A percentile compares a stretch with the other conserved stretches of the same genome.
phyloP scores from a whole-genome alignment of 2,888 invertebrate genomes.

The Strigamia crassipes region DNA sequence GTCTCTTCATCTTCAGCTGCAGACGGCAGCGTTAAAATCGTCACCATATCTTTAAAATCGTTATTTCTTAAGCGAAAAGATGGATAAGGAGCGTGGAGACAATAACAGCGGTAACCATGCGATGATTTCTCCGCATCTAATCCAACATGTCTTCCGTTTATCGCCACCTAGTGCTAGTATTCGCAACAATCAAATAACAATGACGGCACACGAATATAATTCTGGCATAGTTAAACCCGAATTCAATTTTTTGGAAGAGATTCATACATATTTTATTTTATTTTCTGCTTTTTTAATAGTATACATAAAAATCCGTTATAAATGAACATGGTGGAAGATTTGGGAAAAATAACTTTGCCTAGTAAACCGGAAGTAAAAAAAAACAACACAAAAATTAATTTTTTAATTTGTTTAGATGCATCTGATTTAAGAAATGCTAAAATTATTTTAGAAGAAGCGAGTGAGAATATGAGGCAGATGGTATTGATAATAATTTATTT shows the following conservation, averaged over 20 bases:
- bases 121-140: not conserved
- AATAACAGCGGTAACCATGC: not conserved
- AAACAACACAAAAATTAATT: too few species aligned
- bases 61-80: not conserved
- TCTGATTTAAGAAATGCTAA: not conserved
- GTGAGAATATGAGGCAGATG: not conserved
- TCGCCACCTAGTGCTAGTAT: not conserved
- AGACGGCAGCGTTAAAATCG: not conserved
- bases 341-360: not conserved
- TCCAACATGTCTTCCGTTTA: not conserved
- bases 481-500: not conserved
- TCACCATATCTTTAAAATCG: not conserved
- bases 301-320: not conserved
- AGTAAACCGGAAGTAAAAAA: not conserved
- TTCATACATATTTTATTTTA: not conserved
- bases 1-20: constrained; percentile 7
- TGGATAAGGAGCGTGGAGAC: not conserved
- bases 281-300: not conserved
- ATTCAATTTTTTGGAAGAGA: not conserved
- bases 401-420: too few species aligned
- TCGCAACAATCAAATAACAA: not conserved
- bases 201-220: not conserved
- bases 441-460: not conserved
- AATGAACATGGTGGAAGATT: not conserved
- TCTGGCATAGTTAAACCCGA: not conserved